Conservation (phyloP, 1,140 invertebrate genomes). For the Anadara kagoshimensis region DNA sequence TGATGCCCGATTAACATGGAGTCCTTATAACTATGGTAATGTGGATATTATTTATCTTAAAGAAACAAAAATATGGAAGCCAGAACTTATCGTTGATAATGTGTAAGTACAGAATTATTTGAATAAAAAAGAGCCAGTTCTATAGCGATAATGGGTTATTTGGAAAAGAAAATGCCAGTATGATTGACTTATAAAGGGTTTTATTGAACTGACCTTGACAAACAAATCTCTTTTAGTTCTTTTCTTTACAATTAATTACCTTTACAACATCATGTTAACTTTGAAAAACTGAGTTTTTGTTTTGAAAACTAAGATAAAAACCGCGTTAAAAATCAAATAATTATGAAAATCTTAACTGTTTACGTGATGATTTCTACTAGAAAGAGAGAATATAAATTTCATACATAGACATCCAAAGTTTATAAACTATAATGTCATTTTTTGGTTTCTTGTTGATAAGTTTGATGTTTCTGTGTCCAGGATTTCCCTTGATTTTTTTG, state of each 20-base stretch:
- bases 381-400: too few species aligned
- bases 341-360: too few species aligned
- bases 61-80: not conserved
- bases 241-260: not conserved
- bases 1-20: not conserved
- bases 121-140: not conserved
- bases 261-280: not conserved
- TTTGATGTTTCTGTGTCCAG: too few species aligned
- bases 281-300: too few species aligned
- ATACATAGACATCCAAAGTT: too few species aligned
- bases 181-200: not conserved
- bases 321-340: too few species aligned
- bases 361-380: too few species aligned
- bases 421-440: too few species aligned
- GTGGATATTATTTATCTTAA: not conserved
- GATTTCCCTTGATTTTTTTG: too few species aligned
- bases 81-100: not conserved
- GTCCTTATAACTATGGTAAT: not conserved
- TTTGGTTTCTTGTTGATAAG: too few species aligned
- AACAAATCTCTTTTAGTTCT: not conserved
- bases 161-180: not conserved
- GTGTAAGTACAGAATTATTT: not conserved
- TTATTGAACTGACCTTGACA: not conserved
- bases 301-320: too few species aligned
- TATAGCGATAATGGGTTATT: not conserved